phyloP scores from a whole-genome alignment of 2,113 vertebrate species.

The Galeopterus variegatus region DNA sequence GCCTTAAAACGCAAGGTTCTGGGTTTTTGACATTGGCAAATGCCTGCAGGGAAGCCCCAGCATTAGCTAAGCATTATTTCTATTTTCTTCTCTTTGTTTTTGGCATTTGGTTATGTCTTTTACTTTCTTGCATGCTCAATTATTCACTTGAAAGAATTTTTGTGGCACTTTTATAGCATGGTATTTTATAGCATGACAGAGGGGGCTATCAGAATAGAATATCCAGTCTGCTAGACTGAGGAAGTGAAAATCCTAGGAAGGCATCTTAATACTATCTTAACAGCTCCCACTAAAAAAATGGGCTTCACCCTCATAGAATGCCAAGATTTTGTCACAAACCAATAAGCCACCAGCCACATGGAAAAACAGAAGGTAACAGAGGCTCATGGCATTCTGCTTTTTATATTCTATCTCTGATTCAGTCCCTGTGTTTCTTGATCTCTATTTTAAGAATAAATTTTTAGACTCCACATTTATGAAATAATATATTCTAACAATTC shows the following conservation, averaged over 20 bases:
- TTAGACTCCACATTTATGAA: background rate
- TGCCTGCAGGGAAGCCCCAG: background rate
- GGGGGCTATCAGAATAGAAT: background rate
- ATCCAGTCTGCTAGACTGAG: background rate
- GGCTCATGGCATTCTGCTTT: background rate
- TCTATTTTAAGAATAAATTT: background rate
- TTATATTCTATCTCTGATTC: background rate
- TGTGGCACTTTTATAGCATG: background rate
- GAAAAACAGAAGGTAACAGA: background rate
- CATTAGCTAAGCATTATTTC: background rate
- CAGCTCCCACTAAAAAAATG: background rate
- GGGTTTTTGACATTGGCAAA: background rate
- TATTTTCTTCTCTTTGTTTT: background rate
- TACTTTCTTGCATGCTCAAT: background rate
- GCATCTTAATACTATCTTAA: background rate
- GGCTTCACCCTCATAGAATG: background rate
- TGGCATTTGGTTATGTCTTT: background rate
- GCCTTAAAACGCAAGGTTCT: background rate
- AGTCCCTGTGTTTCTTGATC: background rate
- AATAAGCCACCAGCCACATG: background rate
- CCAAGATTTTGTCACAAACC: background rate
- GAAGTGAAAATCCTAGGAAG: fast-evolving
- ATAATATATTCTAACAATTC: too few relatives aligned
- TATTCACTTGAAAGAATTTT: background rate
- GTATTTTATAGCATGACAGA: background rate